Percentiles rank a stretch among this genome's conserved stretches.
phyloP scores from a whole-genome alignment of 37 sponge, comb jelly and placozoan genomes.

The Cladorhizidae sp. region DNA sequence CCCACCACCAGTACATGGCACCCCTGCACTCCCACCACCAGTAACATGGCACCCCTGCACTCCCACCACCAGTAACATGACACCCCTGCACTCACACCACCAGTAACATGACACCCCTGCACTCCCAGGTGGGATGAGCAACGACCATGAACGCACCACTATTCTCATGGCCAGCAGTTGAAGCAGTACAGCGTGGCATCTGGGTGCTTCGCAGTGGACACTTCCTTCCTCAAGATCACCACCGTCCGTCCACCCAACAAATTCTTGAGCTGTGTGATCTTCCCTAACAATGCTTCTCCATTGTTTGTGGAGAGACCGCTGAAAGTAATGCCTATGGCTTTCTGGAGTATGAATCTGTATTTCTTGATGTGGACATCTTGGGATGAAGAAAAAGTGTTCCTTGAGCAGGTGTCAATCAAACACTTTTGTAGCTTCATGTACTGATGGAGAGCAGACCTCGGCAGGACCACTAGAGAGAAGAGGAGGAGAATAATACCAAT shows the following conservation, averaged over 20 bases:
- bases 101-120: background rate
- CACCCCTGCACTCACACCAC: no score
- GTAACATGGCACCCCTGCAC: background rate
- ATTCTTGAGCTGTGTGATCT: constrained; percentile 38
- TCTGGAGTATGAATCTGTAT: constrained; percentile 73
- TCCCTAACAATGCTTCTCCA: constrained; percentile 63
- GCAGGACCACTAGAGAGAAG: constrained; percentile 23
- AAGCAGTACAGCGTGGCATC: constrained; percentile 57
- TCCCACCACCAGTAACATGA: background rate
- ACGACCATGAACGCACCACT: constrained; percentile 58
- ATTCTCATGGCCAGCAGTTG: constrained; percentile 80
- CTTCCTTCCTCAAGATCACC: constrained; percentile 39
- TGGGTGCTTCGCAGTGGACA: constrained; percentile 53
- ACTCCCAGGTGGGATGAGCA: no score
- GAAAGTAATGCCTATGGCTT: constrained; percentile 60
- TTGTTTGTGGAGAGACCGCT: constrained; percentile 71
- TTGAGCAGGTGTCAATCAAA: background rate
- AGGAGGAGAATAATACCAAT: no score
- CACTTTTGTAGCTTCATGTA: constrained; percentile 30
- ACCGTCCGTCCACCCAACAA: constrained; percentile 64
- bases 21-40: no score
- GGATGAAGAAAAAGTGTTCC: background rate
- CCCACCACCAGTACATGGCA: no score
- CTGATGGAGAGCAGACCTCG: constrained; percentile 18
- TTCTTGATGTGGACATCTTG: constrained; percentile 32